Evolutionary conservation across 2,888 invertebrate species (phyloP).

Genomic region (Eupithecia dodoneata): DNA sequence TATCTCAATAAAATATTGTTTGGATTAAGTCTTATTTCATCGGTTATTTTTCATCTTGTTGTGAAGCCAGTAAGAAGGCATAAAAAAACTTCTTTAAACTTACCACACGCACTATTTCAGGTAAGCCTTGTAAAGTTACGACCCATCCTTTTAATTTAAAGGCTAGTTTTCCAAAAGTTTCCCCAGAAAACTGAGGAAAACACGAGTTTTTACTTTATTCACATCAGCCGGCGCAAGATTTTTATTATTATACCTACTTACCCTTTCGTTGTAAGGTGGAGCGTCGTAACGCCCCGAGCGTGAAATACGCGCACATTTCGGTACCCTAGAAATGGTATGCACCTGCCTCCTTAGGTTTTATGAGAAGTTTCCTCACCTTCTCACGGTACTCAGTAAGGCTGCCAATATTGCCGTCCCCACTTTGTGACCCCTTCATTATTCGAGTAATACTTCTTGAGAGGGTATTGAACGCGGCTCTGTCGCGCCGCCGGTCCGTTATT

Average conservation of each 20-base stretch:
- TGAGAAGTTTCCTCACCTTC: slow-evolving; percentile 82
- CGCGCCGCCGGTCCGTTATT: slow-evolving; percentile 59
- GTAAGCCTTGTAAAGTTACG: slow-evolving; percentile 22
- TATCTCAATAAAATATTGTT: not conserved
- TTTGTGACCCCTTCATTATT: slow-evolving; percentile 83
- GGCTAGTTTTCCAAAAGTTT: slow-evolving; percentile 43
- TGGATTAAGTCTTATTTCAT: not conserved
- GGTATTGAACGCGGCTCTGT: slow-evolving; percentile 73
- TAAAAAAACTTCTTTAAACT: not conserved
- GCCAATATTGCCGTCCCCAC: slow-evolving; percentile 81
- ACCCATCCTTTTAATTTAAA: slow-evolving; percentile 35
- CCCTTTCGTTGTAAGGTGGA: slow-evolving; percentile 68
- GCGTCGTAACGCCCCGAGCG: slow-evolving; percentile 71
- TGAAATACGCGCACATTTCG: slow-evolving; percentile 81
- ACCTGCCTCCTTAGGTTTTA: slow-evolving; percentile 84
- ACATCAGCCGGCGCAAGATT: slow-evolving; percentile 68
- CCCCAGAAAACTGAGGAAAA: slow-evolving; percentile 48
- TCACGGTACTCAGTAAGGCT: slow-evolving; percentile 74
- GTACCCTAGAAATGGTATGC: slow-evolving; percentile 81
- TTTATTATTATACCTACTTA: slow-evolving; percentile 74
- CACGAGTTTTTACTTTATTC: slow-evolving; percentile 62
- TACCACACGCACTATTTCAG: not conserved
- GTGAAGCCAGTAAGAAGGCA: not conserved
- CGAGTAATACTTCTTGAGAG: slow-evolving; percentile 81
- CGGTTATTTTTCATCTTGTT: not conserved